Conservation (phyloP, 2,113 vertebrate genomes). For the Leptobrachium leishanense region DNA sequence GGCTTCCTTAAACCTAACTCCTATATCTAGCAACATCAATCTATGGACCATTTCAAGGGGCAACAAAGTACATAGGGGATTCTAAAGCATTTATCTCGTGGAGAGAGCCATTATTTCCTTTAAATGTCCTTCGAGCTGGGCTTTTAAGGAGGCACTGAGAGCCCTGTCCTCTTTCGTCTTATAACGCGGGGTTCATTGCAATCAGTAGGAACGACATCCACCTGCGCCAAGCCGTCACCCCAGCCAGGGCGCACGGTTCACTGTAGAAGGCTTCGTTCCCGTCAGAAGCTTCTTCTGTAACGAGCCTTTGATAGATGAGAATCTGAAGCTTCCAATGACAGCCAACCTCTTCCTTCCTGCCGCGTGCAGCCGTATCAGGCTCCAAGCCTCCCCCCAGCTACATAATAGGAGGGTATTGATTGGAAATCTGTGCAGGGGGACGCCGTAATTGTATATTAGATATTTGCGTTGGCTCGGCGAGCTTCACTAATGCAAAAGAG, state of each 20-base stretch:
- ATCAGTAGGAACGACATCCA: not conserved
- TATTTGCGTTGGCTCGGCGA: slow-evolving; percentile 64
- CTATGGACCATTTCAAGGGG: no score
- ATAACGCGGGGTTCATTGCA: not conserved
- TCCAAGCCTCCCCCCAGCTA: slow-evolving; percentile 72
- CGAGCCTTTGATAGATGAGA: slow-evolving; percentile 67
- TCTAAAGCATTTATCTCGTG: no score
- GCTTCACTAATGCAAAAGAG: slow-evolving; percentile 63
- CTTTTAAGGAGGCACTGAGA: no score
- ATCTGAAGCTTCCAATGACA: slow-evolving; percentile 73
- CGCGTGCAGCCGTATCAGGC: slow-evolving; percentile 68
- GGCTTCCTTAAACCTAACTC: no score
- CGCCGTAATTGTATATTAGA: slow-evolving; percentile 80
- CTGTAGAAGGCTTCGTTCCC: not conserved
- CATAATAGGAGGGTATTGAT: slow-evolving; percentile 88
- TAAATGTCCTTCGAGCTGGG: no score
- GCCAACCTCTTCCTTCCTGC: slow-evolving; percentile 83
- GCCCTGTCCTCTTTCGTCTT: no score
- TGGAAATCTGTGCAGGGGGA: slow-evolving; percentile 75
- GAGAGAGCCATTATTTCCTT: no score
- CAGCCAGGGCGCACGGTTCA: slow-evolving; percentile 14
- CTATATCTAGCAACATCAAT: no score
- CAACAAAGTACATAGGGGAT: no score
- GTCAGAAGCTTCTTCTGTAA: slow-evolving; percentile 62
- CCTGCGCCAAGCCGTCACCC: not conserved